Conservation (phyloP, 2,797 vertebrate genomes). For the Leucoraja ocellata region DNA sequence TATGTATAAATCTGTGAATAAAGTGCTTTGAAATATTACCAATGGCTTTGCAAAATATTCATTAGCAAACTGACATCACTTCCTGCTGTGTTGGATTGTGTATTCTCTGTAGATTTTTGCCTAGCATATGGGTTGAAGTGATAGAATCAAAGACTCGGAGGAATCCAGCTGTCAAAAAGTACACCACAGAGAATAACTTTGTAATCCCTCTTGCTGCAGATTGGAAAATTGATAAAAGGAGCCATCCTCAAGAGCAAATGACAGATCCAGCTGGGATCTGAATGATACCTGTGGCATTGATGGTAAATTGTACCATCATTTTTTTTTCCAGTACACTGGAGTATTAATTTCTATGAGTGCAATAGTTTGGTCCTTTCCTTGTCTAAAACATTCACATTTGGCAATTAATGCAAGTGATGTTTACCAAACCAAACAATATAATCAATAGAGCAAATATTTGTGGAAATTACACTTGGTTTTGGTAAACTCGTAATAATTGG, state of each 20-base stretch:
- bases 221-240: slow-evolving; percentile 1
- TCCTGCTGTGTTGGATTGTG: not conserved
- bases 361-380: not conserved
- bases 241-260: not conserved
- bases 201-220: not conserved
- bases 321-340: not conserved
- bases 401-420: not conserved
- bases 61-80: not conserved
- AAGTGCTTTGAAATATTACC: not conserved
- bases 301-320: not conserved
- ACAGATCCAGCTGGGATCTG: not conserved
- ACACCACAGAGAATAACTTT: not conserved
- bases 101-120: not conserved
- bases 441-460: no score
- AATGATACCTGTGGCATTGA: not conserved
- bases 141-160: not conserved
- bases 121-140: not conserved
- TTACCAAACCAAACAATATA: not conserved
- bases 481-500: no score
- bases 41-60: not conserved
- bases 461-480: no score
- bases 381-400: not conserved
- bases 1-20: not conserved
- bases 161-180: not conserved
- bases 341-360: not conserved